Conservation (phyloP, 2,888 invertebrate species). For the Dilophus febrilis region DNA sequence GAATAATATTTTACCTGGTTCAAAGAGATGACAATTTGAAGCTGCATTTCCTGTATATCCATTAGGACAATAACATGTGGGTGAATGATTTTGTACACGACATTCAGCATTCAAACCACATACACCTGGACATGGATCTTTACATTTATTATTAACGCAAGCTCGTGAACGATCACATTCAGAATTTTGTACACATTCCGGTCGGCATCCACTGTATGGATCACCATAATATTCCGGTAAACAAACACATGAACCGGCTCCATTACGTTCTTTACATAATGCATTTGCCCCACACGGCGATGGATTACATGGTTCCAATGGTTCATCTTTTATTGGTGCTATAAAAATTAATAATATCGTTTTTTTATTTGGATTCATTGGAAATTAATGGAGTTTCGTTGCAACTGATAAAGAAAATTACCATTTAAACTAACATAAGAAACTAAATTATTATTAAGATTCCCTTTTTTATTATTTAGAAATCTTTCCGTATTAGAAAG, state of each 20-base stretch:
- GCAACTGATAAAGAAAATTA: too few relatives aligned
- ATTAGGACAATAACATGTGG: slow-evolving; percentile 55
- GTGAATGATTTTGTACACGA: slow-evolving; percentile 55
- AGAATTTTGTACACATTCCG: slow-evolving; percentile 64
- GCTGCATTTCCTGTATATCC: slow-evolving; percentile 58
- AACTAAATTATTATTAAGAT: too few relatives aligned
- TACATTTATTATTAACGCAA: slow-evolving; percentile 62
- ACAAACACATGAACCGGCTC: slow-evolving; percentile 65
- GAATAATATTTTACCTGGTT: slow-evolving; percentile 21
- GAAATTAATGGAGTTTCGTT: too few relatives aligned
- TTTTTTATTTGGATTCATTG: too few relatives aligned
- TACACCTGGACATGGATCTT: slow-evolving; percentile 58
- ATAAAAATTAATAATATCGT: too few relatives aligned
- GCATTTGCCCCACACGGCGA: slow-evolving; percentile 68
- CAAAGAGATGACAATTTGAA: slow-evolving; percentile 36
- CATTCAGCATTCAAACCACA: slow-evolving; percentile 66
- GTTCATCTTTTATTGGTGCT: slow-evolving; percentile 32
- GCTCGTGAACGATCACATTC: slow-evolving; percentile 55
- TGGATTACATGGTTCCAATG: slow-evolving; percentile 56
- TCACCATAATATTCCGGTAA: slow-evolving; percentile 70
- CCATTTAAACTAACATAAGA: too few relatives aligned
- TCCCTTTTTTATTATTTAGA: too few relatives aligned
- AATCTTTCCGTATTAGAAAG: too few relatives aligned
- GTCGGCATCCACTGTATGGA: slow-evolving; percentile 67
- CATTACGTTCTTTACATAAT: slow-evolving; percentile 54